Evolutionary conservation across 2,797 vertebrate species (phyloP), one percentile per base, ranked within the genome.

Genomic region (Limosa lapponica): DNA sequence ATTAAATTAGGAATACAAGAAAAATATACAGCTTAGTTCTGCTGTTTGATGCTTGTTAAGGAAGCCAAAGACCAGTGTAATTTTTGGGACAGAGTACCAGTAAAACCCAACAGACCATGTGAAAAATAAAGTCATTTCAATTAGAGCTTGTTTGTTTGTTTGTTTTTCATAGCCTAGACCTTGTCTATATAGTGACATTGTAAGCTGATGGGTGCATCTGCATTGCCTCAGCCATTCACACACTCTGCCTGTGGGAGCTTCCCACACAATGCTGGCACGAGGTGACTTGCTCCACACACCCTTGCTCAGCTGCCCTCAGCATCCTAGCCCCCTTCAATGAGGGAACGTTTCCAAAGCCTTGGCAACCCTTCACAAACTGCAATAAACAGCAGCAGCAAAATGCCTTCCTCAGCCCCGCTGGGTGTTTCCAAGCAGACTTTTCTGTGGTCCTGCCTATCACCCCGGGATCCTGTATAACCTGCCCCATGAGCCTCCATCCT

Each of bases 241-340:
- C 10, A 7, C 20, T 55, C 36, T 70, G 36, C 43, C 41, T 77
- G 25, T 4, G 18, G 69, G 18, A 72, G 32, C 8, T 34, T 65
- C 51, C 44, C 28, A 3, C 20, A 17, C 2, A 3, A 46, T 5
- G 2, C 34, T 70, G 48, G 19, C 19, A 36, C 2, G 1, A 57
- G 39, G 19, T 5, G 5, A 10, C n/a, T 64, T 62, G 37, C 49
- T 69, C 44, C 11, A 4, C 13, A 1, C 4, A 2, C 5, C 27
- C 25, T 25, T 2, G 12, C 46, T 37, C n/a, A 46, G n/a, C 51
- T 48, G n/a, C 23, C 55, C 57, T 52, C 32, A 59, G 7, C 25
- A n/a, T 43, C 41, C 34, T 37, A 27, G 10, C 57, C 39, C 13
- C 10, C 24, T 48, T 51, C 14, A 30, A 20, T 32, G 20, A 41